Evolutionary conservation across 2,888 invertebrate species (phyloP).

Genomic region (Drosophila affinis): DNA sequence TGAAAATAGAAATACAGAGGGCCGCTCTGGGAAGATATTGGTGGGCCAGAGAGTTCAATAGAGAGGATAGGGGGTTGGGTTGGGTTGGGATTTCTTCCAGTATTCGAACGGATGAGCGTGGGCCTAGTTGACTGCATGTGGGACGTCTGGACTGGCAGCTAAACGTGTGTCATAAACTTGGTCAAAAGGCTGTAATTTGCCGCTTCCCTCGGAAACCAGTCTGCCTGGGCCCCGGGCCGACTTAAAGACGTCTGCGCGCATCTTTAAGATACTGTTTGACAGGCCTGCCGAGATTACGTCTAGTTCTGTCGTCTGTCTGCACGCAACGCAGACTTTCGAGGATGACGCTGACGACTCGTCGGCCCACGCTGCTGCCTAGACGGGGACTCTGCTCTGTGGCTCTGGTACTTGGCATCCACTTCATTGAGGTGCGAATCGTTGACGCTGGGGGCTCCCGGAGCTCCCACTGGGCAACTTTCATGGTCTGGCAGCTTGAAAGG

Average conservation of each 20-base stretch:
- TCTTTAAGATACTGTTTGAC: conserved; percentile 67
- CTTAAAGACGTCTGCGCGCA: conserved; percentile 30
- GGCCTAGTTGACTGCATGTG: conserved; percentile 22
- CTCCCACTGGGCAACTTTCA: conserved; percentile 40
- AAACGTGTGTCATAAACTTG: conserved; percentile 64
- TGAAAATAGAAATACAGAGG: conserved; percentile 43
- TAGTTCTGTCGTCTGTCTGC: conserved; percentile 38
- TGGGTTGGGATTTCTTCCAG: conserved; percentile 29
- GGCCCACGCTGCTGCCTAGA: conserved; percentile 38
- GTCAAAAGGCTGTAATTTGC: conserved; percentile 57
- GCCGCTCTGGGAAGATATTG: background rate
- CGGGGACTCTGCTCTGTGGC: background rate
- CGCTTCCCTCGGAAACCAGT: conserved; percentile 47
- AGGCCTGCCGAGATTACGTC: conserved; percentile 54
- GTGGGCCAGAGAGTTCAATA: background rate
- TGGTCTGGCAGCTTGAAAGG: conserved; percentile 1
- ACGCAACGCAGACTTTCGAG: conserved; percentile 37
- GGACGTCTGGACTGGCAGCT: conserved; percentile 11
- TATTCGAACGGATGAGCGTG: conserved; percentile 50
- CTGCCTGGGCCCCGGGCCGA: background rate
- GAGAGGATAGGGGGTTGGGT: background rate
- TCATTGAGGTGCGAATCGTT: conserved; percentile 39
- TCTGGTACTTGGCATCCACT: background rate
- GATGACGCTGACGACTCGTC: conserved; percentile 28
- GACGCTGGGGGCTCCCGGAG: conserved; percentile 15